phyloP scores from a whole-genome alignment of 2,113 vertebrate genomes.

The Benitochromis conjunctus region DNA sequence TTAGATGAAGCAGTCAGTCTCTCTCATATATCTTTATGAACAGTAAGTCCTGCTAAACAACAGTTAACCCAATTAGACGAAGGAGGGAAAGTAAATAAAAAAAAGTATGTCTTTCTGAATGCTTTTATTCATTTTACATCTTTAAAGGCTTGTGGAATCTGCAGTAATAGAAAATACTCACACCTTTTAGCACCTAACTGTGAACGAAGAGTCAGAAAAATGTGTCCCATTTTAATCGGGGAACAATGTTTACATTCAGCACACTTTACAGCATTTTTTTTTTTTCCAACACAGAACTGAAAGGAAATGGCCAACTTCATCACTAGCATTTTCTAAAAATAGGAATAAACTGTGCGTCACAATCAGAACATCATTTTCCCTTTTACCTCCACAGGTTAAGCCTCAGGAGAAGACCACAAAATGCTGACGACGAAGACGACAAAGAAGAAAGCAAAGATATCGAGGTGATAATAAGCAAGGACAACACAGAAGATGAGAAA shows the following conservation, averaged over 20 bases:
- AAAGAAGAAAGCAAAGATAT: constrained; percentile 14
- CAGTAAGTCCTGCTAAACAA: background rate
- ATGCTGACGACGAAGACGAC: background rate
- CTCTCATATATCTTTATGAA: background rate
- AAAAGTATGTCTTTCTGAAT: too few relatives aligned
- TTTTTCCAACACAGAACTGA: background rate
- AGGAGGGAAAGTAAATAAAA: background rate
- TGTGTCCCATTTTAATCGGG: background rate
- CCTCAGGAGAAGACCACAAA: background rate
- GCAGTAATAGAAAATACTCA: background rate
- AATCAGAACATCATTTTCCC: background rate
- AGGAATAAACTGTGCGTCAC: background rate
- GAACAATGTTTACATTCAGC: background rate
- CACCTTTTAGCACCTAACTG: too few relatives aligned
- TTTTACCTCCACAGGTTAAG: background rate
- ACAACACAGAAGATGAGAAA: background rate
- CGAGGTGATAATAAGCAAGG: background rate
- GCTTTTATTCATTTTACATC: background rate
- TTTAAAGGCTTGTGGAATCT: background rate
- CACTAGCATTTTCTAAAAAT: background rate
- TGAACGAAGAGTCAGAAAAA: too few relatives aligned
- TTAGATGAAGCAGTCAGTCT: background rate
- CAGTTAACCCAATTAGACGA: background rate
- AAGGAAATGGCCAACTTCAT: background rate
- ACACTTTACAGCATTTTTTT: background rate